Base-by-base conservation (phyloP, 2,888 invertebrate species). In the Metacarcinus magister region DNA sequence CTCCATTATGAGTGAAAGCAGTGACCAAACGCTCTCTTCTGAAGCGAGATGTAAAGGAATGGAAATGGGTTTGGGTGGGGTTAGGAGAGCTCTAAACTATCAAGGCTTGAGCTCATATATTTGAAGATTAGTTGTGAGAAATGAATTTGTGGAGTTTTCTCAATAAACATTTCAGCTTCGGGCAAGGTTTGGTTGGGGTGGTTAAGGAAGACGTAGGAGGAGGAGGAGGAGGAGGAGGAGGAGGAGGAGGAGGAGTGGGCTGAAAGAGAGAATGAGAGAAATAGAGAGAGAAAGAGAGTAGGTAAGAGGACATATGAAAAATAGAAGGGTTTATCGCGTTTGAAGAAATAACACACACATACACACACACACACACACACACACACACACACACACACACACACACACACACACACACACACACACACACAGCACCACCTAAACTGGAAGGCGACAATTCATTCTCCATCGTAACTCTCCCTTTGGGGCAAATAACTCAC, bases 391-490 rank as follows among this genome's bases (percentile, higher is more conserved):
- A 60, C 60, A 60, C 16, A 60, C 60, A 67, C 10, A 67, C 67
- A 67, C 10, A 67, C 67, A 54, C 75, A 75, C 28, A 75, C 75
- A 75, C 28, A 75, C 75, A 75, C 75, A 75, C 28, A 75, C 75
- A 28, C 28, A 82, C 32, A 32, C 5, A 82, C 82, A 28, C 4
- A 28, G 19, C n/a, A n/a, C n/a, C n/a, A n/a, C 10, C 3, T 32
- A 82, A 32, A 82, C 82, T 54, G 67, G 67, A 19, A n/a, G 67
- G 67, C 67, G 67, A 67, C 67, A 67, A 67, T 67, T 67, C 67
- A 67, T 67, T 67, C 67, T 5, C 5, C 67, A 67, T 67, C 67
- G 67, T 67, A 67, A 67, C 67, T 67, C 67, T 67, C 19, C n/a
- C 67, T 67, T 67, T 67, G 82, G 82, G 82, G 8, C 82, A 32